These are phyloP conservation scores for Zophobas morio DNA, from an alignment of 1,140 invertebrate species.

Conservation along the genomic window DNA sequence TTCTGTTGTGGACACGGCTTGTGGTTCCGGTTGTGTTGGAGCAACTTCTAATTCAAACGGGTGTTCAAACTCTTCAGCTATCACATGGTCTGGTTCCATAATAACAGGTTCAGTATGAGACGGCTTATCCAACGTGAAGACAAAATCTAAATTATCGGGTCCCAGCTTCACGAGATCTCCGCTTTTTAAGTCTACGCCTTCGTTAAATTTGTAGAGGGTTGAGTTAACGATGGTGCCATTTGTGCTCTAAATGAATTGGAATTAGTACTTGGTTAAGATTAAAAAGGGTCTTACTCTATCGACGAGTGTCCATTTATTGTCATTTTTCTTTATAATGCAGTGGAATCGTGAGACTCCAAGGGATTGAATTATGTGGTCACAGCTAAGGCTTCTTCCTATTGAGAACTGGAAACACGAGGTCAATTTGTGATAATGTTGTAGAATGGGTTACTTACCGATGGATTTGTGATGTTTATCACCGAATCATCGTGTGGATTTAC, in stretches of 20 bases:
- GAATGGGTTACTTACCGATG: neutral
- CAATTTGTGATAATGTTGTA: no score
- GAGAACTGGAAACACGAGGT: slow-evolving; percentile 36
- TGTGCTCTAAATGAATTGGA: slow-evolving; percentile 51
- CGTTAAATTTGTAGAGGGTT: slow-evolving; percentile 29
- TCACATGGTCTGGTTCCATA: neutral
- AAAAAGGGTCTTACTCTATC: slow-evolving; percentile 11
- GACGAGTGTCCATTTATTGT: slow-evolving; percentile 18
- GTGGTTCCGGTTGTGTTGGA: neutral
- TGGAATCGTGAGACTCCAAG: slow-evolving; percentile 40
- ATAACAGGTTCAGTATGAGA: no score
- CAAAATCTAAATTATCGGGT: neutral
- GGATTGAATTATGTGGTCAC: slow-evolving; percentile 36
- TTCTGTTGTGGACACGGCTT: neutral
- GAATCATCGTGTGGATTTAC: slow-evolving; percentile 21
- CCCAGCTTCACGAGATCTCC: slow-evolving; percentile 53
- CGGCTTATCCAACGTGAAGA: neutral
- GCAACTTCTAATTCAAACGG: neutral
- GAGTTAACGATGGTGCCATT: slow-evolving; percentile 56
- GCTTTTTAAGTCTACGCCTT: slow-evolving; percentile 41
- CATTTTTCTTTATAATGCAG: slow-evolving; percentile 39
- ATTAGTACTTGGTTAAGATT: neutral
- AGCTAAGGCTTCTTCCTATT: slow-evolving; percentile 42
- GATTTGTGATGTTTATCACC: slow-evolving; percentile 14
- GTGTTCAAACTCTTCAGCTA: neutral